Evolutionary conservation across 2,888 invertebrate species (phyloP).

Genomic region (Mythimna loreyi): DNA sequence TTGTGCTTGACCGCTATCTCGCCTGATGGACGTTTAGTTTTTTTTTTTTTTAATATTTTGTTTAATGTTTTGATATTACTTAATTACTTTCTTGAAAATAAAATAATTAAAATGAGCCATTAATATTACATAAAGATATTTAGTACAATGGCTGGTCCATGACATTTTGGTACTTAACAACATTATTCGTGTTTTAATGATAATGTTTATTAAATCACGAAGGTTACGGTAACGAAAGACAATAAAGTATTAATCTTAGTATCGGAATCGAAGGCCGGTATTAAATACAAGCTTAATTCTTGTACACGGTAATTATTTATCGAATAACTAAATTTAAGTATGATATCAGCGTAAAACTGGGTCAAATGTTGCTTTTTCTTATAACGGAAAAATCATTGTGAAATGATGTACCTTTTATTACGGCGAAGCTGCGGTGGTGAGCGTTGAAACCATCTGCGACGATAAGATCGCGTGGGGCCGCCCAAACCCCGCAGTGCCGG

Average conservation of each 20-base stretch:
- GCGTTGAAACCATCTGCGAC: no score
- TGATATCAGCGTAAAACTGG: constrained; percentile 6
- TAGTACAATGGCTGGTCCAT: constrained; percentile 52
- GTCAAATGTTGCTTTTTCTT: constrained; percentile 22
- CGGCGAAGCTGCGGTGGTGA: no score
- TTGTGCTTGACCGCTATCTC: no score
- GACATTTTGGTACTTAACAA: constrained; percentile 68
- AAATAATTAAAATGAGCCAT: no score
- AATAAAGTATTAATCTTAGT: constrained; percentile 66
- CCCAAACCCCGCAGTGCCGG: no score
- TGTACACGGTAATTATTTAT: constrained; percentile 54
- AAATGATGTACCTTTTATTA: no score
- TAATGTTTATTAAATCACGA: constrained; percentile 68
- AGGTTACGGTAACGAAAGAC: constrained; percentile 68
- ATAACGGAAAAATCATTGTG: background rate
- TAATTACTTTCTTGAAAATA: no score
- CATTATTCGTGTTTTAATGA: constrained; percentile 60
- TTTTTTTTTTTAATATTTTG: no score
- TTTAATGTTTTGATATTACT: no score
- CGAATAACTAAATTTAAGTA: constrained; percentile 31
- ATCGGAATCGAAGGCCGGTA: constrained; percentile 64
- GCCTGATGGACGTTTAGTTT: no score
- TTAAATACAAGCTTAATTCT: constrained; percentile 61
- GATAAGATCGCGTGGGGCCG: no score
- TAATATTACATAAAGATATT: background rate